These are phyloP conservation scores for Palythoa heliodiscus DNA, from an alignment of 92 coral and sea anemone genomes.

Conservation along the genomic window DNA sequence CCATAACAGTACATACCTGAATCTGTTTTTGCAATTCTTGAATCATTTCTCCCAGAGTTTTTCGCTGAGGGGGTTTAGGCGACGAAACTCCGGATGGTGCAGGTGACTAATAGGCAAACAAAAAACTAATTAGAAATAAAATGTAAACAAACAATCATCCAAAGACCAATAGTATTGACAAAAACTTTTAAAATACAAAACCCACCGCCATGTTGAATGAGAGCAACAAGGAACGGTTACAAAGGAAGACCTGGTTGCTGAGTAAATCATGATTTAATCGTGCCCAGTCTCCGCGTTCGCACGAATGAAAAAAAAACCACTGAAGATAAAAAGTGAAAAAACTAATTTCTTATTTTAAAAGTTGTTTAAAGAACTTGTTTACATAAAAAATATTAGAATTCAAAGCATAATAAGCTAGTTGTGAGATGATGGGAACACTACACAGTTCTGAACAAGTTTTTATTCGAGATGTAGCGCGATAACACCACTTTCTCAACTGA, in stretches of 20 bases:
- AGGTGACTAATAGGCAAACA: slow-evolving; percentile 47
- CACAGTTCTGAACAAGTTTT: too few relatives aligned
- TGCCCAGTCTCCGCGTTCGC: slow-evolving; percentile 1
- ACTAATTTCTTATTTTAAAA: too few relatives aligned
- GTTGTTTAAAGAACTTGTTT: too few relatives aligned
- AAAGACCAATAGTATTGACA: not conserved
- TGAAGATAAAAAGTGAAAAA: not conserved
- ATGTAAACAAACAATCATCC: not conserved
- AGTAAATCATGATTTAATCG: not conserved
- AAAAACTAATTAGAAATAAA: not conserved
- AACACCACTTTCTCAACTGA: too few relatives aligned
- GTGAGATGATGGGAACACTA: too few relatives aligned
- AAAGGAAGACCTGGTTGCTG: slow-evolving; percentile 53
- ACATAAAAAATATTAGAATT: too few relatives aligned
- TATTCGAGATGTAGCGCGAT: too few relatives aligned
- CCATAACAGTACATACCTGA: slow-evolving; percentile 53
- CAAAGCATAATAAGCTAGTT: too few relatives aligned
- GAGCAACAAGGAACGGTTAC: slow-evolving; percentile 58
- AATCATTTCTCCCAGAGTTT: slow-evolving; percentile 67
- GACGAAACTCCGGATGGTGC: slow-evolving; percentile 52
- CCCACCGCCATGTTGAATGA: slow-evolving; percentile 72
- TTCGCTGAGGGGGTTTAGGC: slow-evolving; percentile 52
- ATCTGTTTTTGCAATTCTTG: slow-evolving; percentile 80
- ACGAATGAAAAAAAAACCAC: not conserved
- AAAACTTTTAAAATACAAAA: not conserved